Percentiles rank a stretch among this genome's conserved stretches.
phyloP scores from a whole-genome alignment of 2,113 vertebrate species.

The Vireo altiloquus region DNA sequence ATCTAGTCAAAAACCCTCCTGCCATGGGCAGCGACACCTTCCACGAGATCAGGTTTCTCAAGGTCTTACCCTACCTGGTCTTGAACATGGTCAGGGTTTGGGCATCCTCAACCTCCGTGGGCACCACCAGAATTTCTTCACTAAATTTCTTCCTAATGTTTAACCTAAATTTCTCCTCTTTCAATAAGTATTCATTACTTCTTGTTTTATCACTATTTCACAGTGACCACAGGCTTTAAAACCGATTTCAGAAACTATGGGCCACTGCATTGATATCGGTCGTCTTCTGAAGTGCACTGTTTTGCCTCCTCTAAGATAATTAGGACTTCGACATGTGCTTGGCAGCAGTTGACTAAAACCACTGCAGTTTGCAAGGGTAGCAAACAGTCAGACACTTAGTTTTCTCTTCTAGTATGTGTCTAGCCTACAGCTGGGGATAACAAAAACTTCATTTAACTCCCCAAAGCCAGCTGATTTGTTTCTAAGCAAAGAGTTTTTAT shows the following conservation, averaged over 20 bases:
- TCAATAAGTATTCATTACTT: not conserved
- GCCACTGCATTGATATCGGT: not conserved
- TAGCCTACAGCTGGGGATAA: not conserved
- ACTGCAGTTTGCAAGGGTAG: not conserved
- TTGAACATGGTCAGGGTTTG: not conserved
- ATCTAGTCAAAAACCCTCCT: not conserved
- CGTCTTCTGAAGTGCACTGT: not conserved
- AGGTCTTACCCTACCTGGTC: not conserved
- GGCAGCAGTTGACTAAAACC: not conserved
- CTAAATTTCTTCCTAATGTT: not conserved
- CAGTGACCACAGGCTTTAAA: not conserved
- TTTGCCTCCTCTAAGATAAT: not conserved
- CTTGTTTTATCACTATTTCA: not conserved
- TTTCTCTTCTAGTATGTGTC: not conserved
- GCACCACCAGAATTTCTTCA: not conserved
- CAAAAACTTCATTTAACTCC: not conserved
- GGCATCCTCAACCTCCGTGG: not conserved
- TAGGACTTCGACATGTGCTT: not conserved
- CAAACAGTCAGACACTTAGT: not conserved
- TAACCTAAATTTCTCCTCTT: not conserved
- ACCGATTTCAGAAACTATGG: rapidly evolving
- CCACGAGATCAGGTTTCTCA: not conserved
- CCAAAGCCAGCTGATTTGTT: not conserved
- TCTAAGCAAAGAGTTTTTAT: not conserved
- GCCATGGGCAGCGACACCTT: not conserved